Percentiles rank a stretch among this genome's conserved stretches.
Evolutionary conservation across 2,113 vertebrate species (phyloP).

Genomic region (Alethe castanea): DNA sequence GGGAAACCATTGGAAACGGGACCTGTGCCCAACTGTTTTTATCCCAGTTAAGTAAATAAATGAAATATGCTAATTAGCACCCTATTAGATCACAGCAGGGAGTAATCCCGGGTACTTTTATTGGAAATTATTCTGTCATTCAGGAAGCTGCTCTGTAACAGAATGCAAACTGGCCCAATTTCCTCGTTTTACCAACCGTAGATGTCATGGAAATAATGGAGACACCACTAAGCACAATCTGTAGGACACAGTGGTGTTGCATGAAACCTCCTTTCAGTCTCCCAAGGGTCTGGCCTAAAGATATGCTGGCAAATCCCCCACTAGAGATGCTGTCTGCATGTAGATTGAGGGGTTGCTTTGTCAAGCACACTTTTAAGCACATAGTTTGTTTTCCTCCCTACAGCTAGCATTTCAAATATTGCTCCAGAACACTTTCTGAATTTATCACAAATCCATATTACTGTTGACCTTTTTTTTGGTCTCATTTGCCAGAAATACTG

Average conservation of each 20-base stretch:
- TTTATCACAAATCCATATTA: not conserved
- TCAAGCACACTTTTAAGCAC: not conserved
- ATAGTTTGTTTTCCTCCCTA: not conserved
- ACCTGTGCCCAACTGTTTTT: constrained; percentile 75
- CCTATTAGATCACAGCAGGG: constrained; percentile 81
- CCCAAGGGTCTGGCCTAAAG: not conserved
- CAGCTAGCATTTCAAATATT: not conserved
- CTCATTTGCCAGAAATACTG: not conserved
- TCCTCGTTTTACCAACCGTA: constrained; percentile 51
- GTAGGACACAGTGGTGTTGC: not conserved
- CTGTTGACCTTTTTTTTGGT: not conserved
- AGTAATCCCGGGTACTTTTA: constrained; percentile 78
- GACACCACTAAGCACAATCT: constrained; percentile 13
- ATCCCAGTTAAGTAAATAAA: constrained; percentile 82
- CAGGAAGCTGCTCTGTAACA: constrained; percentile 76
- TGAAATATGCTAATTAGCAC: constrained; percentile 84
- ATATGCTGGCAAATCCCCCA: not conserved
- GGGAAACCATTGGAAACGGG: constrained; percentile 76
- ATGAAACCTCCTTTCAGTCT: constrained; percentile 17
- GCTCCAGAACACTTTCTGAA: not conserved
- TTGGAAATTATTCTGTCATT: constrained; percentile 79
- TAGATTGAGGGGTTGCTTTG: not conserved
- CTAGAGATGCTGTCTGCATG: not conserved
- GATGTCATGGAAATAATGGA: constrained; percentile 60
- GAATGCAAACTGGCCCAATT: constrained; percentile 69